phyloP scores from a whole-genome alignment of 1,140 invertebrate species.

The Drosophila pseudoananassae region DNA sequence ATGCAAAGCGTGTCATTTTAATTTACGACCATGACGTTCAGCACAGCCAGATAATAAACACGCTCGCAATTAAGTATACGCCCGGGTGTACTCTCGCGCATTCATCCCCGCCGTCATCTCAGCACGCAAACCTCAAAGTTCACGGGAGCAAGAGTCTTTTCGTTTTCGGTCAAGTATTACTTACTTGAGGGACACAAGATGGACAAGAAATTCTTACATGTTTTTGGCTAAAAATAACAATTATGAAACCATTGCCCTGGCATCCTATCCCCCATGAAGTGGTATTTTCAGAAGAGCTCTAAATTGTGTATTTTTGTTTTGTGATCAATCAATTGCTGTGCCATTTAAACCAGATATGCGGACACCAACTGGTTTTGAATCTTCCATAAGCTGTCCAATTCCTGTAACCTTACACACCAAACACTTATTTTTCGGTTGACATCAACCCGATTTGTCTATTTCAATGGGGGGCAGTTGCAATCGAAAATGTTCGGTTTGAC shows the following conservation, averaged over 20 bases:
- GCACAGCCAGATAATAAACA: conserved; percentile 76
- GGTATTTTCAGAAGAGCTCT: neutral
- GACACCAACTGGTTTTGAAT: conserved; percentile 22
- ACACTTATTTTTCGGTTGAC: conserved; percentile 27
- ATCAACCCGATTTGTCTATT: conserved; percentile 13
- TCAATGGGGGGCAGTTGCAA: conserved; percentile 4
- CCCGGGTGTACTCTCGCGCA: conserved; percentile 42
- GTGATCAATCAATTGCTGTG: conserved; percentile 5
- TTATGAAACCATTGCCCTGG: neutral
- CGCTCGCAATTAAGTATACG: conserved; percentile 75
- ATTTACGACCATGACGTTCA: conserved; percentile 78
- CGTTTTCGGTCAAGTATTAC: neutral
- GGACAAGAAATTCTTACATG: neutral
- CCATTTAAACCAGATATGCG: neutral
- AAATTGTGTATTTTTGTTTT: neutral
- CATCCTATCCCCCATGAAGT: no score
- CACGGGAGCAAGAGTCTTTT: neutral
- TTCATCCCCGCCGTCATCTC: conserved; percentile 19
- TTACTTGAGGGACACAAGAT: neutral
- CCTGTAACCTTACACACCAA: conserved; percentile 2
- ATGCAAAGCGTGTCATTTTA: conserved; percentile 82
- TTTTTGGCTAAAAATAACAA: neutral
- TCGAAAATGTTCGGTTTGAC: conserved; percentile 29
- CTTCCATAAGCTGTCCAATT: conserved; percentile 13
- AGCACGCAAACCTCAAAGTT: conserved; percentile 12